Base-by-base conservation (phyloP, 2,797 vertebrate genomes). In the Halcyon badia region DNA sequence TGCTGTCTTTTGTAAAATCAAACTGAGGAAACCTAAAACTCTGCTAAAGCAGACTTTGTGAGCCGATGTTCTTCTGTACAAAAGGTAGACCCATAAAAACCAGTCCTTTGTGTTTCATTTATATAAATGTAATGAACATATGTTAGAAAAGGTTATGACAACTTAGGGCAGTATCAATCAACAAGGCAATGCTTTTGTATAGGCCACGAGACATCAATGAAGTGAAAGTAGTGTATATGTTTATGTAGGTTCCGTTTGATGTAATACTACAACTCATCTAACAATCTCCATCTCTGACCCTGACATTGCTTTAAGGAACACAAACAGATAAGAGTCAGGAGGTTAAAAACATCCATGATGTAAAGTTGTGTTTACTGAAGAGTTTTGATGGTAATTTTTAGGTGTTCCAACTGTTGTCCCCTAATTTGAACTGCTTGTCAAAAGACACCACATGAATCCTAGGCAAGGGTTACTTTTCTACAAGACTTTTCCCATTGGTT, bases 251-350 rank as follows among this genome's bases (percentile, higher is more conserved):
- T 90, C 48, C 83, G 83, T 90, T 94, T 96, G 88, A 92, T 95
- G 68, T 93, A 97, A 96, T 94, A 96, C 93, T 90, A 91, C 85
- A 96, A 79, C 85, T 93, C 83, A 77, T 75, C 62, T 88, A 84
- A 39, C 31, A 33, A 41, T 69, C 73, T 73, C 78, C 58, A 83
- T 95, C 69, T 88, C 73, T 96, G 91, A 90, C 90, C 73, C 79
- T 91, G 75, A 86, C 62, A 70, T 82, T 89, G 57, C 86, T 93
- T 92, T 94, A 89, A 96, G 96, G 92, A 97, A 94, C 80, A 96
- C 71, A 89, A 91, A 95, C 72, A 96, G 89, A 68, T 96, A 96
- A 96, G 76, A 94, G 68, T 61, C 85, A 85, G 37, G 39, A 91
- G 61, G 81, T 91, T 86, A 87, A 86, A 97, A 97, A 91, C 73